Evolutionary conservation across 2,888 invertebrate species (phyloP), one percentile per base, ranked within the genome.

Genomic region (Zhengitettix transpicula): DNA sequence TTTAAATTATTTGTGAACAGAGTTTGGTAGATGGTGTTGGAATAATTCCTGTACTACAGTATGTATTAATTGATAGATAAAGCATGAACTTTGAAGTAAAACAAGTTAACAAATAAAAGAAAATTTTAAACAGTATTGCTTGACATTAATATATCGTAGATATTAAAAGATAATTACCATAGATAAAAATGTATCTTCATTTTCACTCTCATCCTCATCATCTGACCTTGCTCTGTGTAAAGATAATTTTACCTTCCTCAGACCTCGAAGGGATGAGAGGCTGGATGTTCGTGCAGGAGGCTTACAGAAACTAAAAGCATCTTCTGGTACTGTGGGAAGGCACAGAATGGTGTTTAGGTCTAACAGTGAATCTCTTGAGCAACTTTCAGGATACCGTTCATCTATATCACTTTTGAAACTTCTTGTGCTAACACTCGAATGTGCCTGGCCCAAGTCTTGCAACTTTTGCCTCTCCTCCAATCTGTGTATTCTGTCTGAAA

Each of bases 371-470:
- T 75, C 75, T 47, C 71, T 68, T 3, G 75, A 74, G 66, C 73
- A 69, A 66, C 73, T 74, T 63, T 75, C 75, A 0, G 76, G 76
- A 67, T 75, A 76, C 65, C 74, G 75, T 66, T 75, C 75, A 62
- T 75, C 73, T 5, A 75, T 66, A 60, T 75, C 74, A n/a, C 71
- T 71, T 61, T 72, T 73, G 9, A 71, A 68, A 62, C 71, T 71
- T 62, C 69, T 72, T 42, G 67, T 67, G 51, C 68, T 71, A 14
- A 47, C 47, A 47, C 28, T 28, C 7, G 28, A 28, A 28, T 28
- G 28, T 28, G 28, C 3, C 28, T 28, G 28, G 28, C 28, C 28
- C 28, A 28, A 28, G 7, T 28, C 28, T 28, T 28, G 28, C 28
- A 28, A 28, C 28, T 28, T 28, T 28, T 28, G 28, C 28, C 28